These are phyloP conservation scores for Heliconius hortense DNA, from an alignment of 2,888 invertebrate genomes.

Conservation along the genomic window DNA sequence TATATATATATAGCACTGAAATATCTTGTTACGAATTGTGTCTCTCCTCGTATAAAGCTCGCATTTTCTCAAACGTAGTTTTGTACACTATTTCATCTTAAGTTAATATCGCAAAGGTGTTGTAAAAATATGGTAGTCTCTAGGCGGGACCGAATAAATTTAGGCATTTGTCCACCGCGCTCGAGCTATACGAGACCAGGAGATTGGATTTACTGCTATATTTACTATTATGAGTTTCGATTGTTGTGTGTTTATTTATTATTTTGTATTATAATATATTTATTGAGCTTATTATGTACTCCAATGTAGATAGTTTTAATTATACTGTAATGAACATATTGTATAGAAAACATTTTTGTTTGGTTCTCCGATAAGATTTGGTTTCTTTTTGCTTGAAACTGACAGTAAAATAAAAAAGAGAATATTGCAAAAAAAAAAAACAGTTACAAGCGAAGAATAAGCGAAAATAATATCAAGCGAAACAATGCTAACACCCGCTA, in stretches of 20 bases:
- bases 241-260: neutral
- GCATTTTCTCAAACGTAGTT: slow-evolving; percentile 35
- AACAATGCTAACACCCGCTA: slow-evolving; percentile 8
- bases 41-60: slow-evolving; percentile 26
- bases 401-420: too few relatives aligned
- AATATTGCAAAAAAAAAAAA: too few relatives aligned
- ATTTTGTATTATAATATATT: neutral
- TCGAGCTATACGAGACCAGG: neutral
- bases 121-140: slow-evolving; percentile 37
- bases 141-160: slow-evolving; percentile 31
- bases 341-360: neutral
- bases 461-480: neutral
- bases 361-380: neutral
- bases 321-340: neutral
- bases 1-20: neutral
- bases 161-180: slow-evolving; percentile 14
- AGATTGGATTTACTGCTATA: neutral
- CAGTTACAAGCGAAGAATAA: too few relatives aligned
- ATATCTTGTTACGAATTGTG: slow-evolving; percentile 7
- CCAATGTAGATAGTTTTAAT: neutral
- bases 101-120: slow-evolving; percentile 44
- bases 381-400: too few relatives aligned
- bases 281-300: neutral
- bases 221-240: neutral
- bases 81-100: slow-evolving; percentile 41